Evolutionary conservation across 2,797 vertebrate genomes (phyloP).

Genomic region (Falco berigora): DNA sequence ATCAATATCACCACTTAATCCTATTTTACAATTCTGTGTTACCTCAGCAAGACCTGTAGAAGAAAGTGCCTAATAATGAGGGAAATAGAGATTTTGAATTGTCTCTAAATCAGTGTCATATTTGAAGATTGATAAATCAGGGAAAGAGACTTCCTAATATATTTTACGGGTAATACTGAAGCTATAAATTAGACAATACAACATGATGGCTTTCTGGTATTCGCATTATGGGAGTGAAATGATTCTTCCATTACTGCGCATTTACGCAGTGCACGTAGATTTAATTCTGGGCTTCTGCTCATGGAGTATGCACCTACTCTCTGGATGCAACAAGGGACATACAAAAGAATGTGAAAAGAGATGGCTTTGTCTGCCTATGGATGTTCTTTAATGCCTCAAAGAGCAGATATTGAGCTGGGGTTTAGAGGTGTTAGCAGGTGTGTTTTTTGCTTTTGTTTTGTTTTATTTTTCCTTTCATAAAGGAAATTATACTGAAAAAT

Average conservation of each 20-base stretch:
- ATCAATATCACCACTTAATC: neutral
- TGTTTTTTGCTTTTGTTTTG: neutral
- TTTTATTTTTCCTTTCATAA: too few relatives aligned
- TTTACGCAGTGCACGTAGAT: neutral
- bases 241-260: neutral
- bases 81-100: neutral
- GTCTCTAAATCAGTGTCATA: neutral
- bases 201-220: neutral
- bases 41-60: neutral
- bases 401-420: neutral
- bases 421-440: neutral
- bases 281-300: neutral
- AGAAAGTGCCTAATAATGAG: neutral
- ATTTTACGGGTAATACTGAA: neutral
- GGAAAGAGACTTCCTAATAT: neutral
- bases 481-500: neutral
- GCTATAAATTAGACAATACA: neutral
- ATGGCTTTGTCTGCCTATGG: neutral
- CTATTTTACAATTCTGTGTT: neutral
- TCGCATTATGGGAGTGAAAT: neutral
- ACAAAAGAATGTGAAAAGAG: neutral
- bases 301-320: neutral
- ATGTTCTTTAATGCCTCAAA: neutral
- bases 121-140: neutral
- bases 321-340: neutral